Base-by-base conservation (phyloP, 2,888 invertebrate genomes). In the Leucophenga montana region DNA sequence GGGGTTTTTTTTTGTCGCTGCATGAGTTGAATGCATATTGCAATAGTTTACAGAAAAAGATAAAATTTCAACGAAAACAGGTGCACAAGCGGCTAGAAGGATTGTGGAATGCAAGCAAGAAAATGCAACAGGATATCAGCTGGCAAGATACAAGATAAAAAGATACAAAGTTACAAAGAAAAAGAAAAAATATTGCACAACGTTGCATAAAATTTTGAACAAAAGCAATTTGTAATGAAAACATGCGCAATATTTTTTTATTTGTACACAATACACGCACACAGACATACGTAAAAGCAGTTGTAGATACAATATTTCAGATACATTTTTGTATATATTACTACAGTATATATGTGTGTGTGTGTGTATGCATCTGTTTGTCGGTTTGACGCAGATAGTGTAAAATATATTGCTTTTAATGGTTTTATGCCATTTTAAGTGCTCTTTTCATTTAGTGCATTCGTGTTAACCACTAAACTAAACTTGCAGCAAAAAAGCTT, bases 161-260 rank as follows among this genome's bases (percentile, higher is more conserved):
- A 64, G 11, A 64, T 39, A 1, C 46, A 33, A 39, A 39, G n/a
- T 13, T 54, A 82, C 80, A 83, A 76, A 18, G 76, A 71, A 80
- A 79, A 75, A 69, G 70, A 71, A 64, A 70, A 75, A 77, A 61
- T 18, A 18, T 18, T 39, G 44, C 39, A 81, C 82, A 79, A 71
- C 82, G 82, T 83, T 83, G 81, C 80, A 81, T 83, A 77, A 80
- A 81, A 81, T 83, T 81, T 82, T 48, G 73, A 78, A 80, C 84
- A 83, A 82, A 83, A 80, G 84, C 81, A 81, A 83, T 81, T 81
- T 83, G 81, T 81, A 81, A 78, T 80, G 83, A 83, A 81, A 81
- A 81, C 80, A 83, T 78, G 83, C 78, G 77, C 44, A 64, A 64
- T 20, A 16, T 0, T n/a, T 59, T 33, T 59, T 22, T 72, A 71